Conservation (phyloP, 2,888 invertebrate species). For the Scelioninae gen. 2 region DNA sequence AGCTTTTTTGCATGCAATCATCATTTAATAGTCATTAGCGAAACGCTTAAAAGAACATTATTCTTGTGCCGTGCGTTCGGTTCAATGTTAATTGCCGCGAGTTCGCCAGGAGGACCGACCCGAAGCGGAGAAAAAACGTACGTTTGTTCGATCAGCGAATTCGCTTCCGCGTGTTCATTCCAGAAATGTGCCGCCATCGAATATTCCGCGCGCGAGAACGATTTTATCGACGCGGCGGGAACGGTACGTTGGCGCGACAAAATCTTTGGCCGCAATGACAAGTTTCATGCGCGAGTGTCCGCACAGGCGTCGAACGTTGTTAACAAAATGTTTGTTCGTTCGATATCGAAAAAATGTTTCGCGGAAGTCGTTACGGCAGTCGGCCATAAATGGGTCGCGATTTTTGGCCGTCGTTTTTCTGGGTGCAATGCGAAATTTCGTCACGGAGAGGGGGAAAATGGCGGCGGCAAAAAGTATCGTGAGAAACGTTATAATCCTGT, state of each 20-base stretch:
- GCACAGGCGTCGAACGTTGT: slow-evolving; percentile 18
- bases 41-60: slow-evolving; percentile 51
- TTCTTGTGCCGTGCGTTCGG: slow-evolving; percentile 29
- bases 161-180: slow-evolving; percentile 42
- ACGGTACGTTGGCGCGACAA: too few species aligned
- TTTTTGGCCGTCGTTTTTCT: too few species aligned
- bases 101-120: too few species aligned
- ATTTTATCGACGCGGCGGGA: too few species aligned
- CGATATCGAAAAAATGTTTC: too few species aligned
- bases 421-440: slow-evolving; percentile 31
- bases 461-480: slow-evolving; percentile 22
- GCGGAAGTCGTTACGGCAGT: too few species aligned
- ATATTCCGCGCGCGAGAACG: too few species aligned
- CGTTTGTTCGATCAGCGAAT: slow-evolving; percentile 16
- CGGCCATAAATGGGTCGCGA: too few species aligned
- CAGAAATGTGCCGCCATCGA: too few species aligned
- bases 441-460: slow-evolving; percentile 6
- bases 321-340: too few species aligned
- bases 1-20: slow-evolving; percentile 50
- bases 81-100: slow-evolving; percentile 40
- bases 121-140: not conserved
- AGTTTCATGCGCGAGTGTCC: too few species aligned
- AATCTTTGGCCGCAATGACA: too few species aligned
- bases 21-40: slow-evolving; percentile 52
- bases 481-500: slow-evolving; percentile 47